Evolutionary conservation across 1,140 invertebrate genomes (phyloP), one percentile per base, ranked within the genome.

Genomic region (Drosophila lacteicornis): DNA sequence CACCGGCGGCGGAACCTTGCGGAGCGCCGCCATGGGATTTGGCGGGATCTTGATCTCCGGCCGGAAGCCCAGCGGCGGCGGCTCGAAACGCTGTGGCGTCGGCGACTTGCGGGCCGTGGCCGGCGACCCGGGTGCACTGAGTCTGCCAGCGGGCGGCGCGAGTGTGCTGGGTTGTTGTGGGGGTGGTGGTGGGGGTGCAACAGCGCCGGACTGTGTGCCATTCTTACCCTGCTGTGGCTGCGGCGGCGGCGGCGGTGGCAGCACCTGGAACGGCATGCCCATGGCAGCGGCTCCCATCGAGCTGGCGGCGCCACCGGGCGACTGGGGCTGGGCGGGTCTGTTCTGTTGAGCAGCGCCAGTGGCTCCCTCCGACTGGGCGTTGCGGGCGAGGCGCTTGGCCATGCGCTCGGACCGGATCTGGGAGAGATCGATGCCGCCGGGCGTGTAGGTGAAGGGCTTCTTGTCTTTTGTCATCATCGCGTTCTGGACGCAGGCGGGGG

Each of bases 381-480:
- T 93, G 93, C 94, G 73, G 83, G 91, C 62, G 93, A 94, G 36
- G 45, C 97, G 94, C 77, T 97, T 94, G 13, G 97, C 96, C 97
- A 99, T 98, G 75, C 97, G 94, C 2, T 97, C 97, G 61, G 97
- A 98, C 66, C 95, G 94, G 42, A 98, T 98, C 93, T 98, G 97
- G 1, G 97, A 97, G 27, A 99, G 94, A 92, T 99, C 97, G 49
- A 99, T 94, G 58, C 98, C 98, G 13, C 97, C 97, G 4, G 97
- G 98, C 15, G 97, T 98, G 91, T 99, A 99, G 3, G 98, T 98
- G 92, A 98, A 99, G 2, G 98, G 98, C 91, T 98, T 98, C 93
- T 98, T 99, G 91, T 99, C 98, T 93, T 98, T 98, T 71, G 96
- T 97, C 95, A 98, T 96, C 97, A 98, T 98, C 6, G 97, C 97